Percentiles rank a stretch among this genome's conserved stretches.
These are phyloP conservation scores for Eristalis tenax DNA, from an alignment of 2,888 invertebrate genomes.

Conservation along the genomic window DNA sequence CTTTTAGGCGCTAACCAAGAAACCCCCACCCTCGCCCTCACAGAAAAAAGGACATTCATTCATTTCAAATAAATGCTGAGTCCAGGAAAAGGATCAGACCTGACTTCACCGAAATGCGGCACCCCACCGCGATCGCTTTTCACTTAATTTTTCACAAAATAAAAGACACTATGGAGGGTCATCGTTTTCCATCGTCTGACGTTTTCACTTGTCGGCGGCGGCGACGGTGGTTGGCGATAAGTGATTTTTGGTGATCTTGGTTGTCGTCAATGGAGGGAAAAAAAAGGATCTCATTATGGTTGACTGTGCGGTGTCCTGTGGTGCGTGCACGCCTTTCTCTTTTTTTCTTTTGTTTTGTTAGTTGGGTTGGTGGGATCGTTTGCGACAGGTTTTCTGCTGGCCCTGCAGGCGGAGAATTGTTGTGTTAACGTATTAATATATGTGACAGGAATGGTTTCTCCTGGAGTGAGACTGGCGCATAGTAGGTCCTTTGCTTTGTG, in stretches of 20 bases:
- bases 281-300: constrained; percentile 65
- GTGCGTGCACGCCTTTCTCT: constrained; percentile 46
- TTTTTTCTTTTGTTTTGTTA: constrained; percentile 1
- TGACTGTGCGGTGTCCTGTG: constrained; percentile 49
- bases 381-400: neutral
- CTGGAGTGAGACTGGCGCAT: constrained; percentile 22
- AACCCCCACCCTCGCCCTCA: neutral
- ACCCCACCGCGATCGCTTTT: constrained; percentile 36
- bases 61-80: constrained; percentile 27
- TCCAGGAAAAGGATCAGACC: neutral
- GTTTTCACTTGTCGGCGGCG: constrained; percentile 4
- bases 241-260: constrained; percentile 62
- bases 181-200: neutral
- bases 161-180: neutral
- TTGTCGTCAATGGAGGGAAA: constrained; percentile 35
- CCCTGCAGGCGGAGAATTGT: constrained; percentile 27
- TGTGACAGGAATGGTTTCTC: constrained; percentile 53
- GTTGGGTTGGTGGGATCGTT: constrained; percentile 27
- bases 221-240: constrained; percentile 47
- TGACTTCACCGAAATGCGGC: neutral
- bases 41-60: constrained; percentile 26
- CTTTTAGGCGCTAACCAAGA: constrained; percentile 32
- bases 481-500: constrained; percentile 37
- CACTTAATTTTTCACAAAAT: constrained; percentile 23
- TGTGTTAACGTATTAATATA: constrained; percentile 70